Conservation (phyloP, 35 echinoderm and acorn worm species). For the Lytechinus variegatus region DNA sequence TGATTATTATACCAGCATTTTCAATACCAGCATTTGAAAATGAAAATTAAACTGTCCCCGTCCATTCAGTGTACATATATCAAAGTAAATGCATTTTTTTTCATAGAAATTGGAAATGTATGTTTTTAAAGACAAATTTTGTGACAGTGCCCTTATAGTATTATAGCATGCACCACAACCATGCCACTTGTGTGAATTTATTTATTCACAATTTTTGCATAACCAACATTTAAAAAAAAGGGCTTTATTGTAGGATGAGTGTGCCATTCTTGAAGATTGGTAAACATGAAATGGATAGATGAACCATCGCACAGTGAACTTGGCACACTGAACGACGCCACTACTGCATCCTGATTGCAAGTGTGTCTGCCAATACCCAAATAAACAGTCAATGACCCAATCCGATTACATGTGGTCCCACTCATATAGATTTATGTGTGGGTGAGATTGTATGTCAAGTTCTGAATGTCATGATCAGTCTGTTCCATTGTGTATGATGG, state of each 20-base stretch:
- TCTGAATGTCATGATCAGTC: not conserved
- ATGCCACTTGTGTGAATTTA: not conserved
- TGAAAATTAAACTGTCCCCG: no score
- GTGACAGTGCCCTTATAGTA: no score
- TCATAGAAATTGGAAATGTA: no score
- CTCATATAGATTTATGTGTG: slow-evolving; percentile 13
- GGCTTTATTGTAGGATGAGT: not conserved
- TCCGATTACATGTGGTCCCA: slow-evolving; percentile 17
- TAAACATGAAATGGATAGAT: not conserved
- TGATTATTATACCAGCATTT: no score
- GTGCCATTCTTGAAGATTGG: not conserved
- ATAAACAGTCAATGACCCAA: slow-evolving; percentile 3
- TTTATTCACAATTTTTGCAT: not conserved
- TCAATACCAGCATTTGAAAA: no score
- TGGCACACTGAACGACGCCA: not conserved
- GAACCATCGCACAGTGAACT: not conserved
- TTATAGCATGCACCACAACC: not conserved
- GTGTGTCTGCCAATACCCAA: slow-evolving; percentile 9
- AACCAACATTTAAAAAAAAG: not conserved
- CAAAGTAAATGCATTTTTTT: no score
- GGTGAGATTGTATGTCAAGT: not conserved
- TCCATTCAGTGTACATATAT: no score
- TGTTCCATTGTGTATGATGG: not conserved
- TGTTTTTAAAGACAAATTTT: no score
- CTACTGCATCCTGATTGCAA: not conserved